These are phyloP conservation scores for Chloroceryle inda DNA, from an alignment of 2,797 vertebrate genomes.

Conservation along the genomic window DNA sequence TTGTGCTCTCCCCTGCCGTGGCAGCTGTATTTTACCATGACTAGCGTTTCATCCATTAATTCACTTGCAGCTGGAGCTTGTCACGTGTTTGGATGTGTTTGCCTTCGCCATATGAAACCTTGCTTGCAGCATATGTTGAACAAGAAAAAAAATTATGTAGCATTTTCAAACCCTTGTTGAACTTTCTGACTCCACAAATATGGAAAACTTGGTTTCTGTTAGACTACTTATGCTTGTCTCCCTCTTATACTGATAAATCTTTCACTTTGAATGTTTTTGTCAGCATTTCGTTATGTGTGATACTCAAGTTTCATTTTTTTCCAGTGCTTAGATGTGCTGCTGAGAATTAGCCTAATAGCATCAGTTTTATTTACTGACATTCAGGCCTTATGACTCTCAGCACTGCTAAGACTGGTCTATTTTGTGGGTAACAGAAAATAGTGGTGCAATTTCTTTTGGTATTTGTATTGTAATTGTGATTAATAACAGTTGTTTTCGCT, in stretches of 20 bases:
- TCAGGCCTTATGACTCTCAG: conserved; percentile 69
- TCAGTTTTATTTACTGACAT: conserved; percentile 81
- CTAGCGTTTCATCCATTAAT: neutral
- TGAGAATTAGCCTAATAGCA: conserved; percentile 73
- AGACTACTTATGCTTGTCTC: neutral
- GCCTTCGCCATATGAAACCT: neutral
- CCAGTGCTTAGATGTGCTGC: conserved; percentile 33
- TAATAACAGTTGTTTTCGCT: conserved; percentile 94
- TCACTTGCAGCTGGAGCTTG: neutral
- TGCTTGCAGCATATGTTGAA: neutral
- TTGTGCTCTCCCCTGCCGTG: conserved; percentile 1
- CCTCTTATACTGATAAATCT: neutral
- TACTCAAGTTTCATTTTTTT: conserved; percentile 22
- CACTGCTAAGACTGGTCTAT: conserved; percentile 64
- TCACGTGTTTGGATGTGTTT: neutral
- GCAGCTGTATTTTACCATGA: conserved; percentile 17
- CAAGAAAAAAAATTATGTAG: neutral
- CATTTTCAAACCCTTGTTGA: conserved; percentile 10
- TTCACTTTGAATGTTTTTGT: neutral
- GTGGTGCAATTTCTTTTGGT: conserved; percentile 87
- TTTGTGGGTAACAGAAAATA: conserved; percentile 78
- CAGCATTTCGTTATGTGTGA: neutral
- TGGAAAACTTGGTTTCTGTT: neutral
- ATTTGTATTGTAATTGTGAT: conserved; percentile 98
- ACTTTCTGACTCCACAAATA: neutral